These are phyloP conservation scores for Lathamus discolor DNA, from an alignment of 2,113 vertebrate species.

Conservation along the genomic window DNA sequence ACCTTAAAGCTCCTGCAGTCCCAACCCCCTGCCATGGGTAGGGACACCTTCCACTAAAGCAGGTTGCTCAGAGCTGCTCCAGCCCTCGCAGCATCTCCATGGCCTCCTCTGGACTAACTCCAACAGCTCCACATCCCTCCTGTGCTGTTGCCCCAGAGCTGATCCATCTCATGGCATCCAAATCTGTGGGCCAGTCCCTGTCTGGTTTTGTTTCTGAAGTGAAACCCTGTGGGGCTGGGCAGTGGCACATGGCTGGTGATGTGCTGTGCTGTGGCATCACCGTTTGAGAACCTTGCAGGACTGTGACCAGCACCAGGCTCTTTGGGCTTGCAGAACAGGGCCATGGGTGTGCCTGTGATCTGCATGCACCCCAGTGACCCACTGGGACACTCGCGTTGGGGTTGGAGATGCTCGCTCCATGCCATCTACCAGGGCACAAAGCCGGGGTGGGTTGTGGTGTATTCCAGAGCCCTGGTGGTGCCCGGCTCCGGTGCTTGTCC, in stretches of 20 bases:
- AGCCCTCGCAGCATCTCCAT: not conserved
- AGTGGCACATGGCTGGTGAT: fast-evolving
- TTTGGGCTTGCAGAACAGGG: not conserved
- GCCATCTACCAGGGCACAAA: fast-evolving
- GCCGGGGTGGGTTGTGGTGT: fast-evolving
- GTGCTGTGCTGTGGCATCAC: fast-evolving
- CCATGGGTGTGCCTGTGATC: fast-evolving
- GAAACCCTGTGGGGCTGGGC: not conserved
- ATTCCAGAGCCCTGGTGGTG: not conserved
- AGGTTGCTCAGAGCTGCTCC: not conserved
- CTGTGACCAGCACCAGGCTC: not conserved
- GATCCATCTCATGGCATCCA: fast-evolving
- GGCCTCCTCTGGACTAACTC: not conserved
- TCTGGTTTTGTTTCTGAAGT: not conserved
- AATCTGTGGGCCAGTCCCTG: not conserved
- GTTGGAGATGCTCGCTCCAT: fast-evolving
- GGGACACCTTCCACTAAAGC: not conserved
- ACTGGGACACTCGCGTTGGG: fast-evolving
- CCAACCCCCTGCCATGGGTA: not conserved
- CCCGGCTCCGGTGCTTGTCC: fast-evolving
- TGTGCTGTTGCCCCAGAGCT: not conserved
- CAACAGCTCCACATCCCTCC: not conserved
- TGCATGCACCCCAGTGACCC: fast-evolving
- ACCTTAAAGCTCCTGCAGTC: not conserved
- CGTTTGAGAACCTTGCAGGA: fast-evolving